A percentile compares a stretch with the other conserved stretches of the same genome.
Conservation (phyloP, 2,113 vertebrate genomes). For the Tetraodon nigroviridis region DNA sequence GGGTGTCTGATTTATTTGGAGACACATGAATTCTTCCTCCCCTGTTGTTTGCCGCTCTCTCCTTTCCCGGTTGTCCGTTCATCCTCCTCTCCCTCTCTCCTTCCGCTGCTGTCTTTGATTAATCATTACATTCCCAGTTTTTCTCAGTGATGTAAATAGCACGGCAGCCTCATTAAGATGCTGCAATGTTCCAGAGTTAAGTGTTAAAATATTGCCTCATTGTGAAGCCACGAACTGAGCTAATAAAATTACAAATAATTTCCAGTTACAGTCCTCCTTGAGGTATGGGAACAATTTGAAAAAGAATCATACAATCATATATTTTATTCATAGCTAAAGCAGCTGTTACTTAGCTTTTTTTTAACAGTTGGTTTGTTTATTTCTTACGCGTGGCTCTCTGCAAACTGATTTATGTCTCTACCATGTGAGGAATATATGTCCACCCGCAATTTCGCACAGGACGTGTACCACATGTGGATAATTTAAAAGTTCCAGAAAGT, state of each 20-base stretch:
- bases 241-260: no score
- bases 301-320: not conserved
- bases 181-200: conserved; percentile 21
- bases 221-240: no score
- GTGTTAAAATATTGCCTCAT: conserved; percentile 30
- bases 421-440: conserved; percentile 1
- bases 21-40: conserved; percentile 33
- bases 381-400: not conserved
- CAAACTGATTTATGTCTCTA: not conserved
- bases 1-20: conserved; percentile 43
- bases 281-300: no score
- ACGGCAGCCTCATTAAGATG: conserved; percentile 23
- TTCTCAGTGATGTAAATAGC: conserved; percentile 26
- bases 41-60: conserved; percentile 11
- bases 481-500: conserved; percentile 57
- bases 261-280: no score
- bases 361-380: not conserved
- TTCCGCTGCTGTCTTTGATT: conserved; percentile 29
- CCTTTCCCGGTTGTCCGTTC: conserved; percentile 21
- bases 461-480: conserved; percentile 46
- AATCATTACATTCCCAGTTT: conserved; percentile 24
- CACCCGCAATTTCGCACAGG: conserved; percentile 12
- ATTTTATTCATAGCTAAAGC: conserved; percentile 6
- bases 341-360: conserved; percentile 27
- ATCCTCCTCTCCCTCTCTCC: conserved; percentile 13